Percentiles rank a stretch among this genome's conserved stretches.
phyloP scores from a whole-genome alignment of 2,113 vertebrate genomes.

The Acrocephalus arundinaceus region DNA sequence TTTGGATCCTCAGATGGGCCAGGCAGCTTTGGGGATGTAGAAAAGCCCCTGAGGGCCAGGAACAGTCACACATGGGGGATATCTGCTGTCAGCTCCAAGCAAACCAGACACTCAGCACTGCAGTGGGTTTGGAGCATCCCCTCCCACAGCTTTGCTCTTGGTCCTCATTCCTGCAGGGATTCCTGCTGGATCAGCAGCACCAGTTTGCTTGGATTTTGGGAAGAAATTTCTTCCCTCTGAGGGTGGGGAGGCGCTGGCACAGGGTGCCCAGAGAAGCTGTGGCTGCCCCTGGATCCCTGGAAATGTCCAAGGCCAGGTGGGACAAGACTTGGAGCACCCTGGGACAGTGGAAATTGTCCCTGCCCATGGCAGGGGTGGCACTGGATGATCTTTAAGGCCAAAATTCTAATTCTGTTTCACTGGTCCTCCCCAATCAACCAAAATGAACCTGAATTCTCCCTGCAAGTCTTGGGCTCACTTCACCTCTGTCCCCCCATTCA shows the following conservation, averaged over 20 bases:
- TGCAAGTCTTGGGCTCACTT: neutral
- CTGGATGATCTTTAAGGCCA: neutral
- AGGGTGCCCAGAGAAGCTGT: neutral
- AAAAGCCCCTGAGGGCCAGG: neutral
- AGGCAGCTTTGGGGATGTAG: neutral
- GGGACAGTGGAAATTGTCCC: neutral
- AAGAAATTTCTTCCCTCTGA: too few species aligned
- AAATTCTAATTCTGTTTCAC: neutral
- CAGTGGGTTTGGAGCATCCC: neutral
- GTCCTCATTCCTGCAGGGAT: neutral
- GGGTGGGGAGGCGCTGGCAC: too few species aligned
- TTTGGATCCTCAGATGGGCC: neutral
- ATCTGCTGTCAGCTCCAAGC: neutral
- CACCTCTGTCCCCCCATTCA: neutral
- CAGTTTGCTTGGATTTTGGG: neutral
- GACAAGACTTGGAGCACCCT: rapidly evolving
- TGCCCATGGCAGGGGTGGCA: neutral
- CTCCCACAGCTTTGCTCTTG: neutral
- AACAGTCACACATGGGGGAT: rapidly evolving
- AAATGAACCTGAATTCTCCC: neutral
- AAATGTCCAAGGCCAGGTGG: neutral
- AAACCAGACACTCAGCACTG: neutral
- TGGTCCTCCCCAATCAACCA: neutral
- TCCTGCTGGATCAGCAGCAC: neutral
- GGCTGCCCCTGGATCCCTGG: neutral